Evolutionary conservation across 2,888 invertebrate species (phyloP).

Genomic region (Mactromeris polynyma): DNA sequence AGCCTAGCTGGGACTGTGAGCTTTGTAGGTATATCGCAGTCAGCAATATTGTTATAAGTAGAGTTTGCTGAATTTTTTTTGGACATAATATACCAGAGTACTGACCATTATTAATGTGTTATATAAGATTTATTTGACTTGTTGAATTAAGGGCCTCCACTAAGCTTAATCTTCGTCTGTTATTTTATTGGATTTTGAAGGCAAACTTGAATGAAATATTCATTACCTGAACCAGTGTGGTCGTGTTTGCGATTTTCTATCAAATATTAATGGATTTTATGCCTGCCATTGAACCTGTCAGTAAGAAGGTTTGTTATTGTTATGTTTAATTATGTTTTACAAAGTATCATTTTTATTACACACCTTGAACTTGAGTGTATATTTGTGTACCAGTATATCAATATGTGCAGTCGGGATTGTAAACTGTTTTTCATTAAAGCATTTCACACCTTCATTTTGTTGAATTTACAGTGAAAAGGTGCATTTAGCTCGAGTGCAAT

Average conservation of each 20-base stretch:
- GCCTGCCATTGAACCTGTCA: neutral
- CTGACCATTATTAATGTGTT: conserved; percentile 19
- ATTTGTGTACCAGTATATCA: neutral
- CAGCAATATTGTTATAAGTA: too few species aligned
- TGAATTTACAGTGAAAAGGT: neutral
- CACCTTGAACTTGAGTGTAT: neutral
- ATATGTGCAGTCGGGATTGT: neutral
- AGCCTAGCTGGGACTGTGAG: too few species aligned
- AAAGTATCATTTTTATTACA: neutral
- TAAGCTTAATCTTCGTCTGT: conserved; percentile 1
- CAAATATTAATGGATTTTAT: neutral
- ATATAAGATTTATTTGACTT: conserved; percentile 33
- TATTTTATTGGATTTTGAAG: neutral
- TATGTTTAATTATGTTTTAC: neutral
- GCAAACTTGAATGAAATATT: neutral
- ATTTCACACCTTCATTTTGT: neutral
- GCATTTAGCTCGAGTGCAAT: neutral
- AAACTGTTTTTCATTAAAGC: neutral
- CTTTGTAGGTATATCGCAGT: too few species aligned
- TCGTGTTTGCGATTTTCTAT: neutral
- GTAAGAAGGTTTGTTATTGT: neutral
- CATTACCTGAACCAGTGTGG: neutral
- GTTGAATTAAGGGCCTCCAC: neutral
- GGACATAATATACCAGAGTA: too few species aligned
- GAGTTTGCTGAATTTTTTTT: too few species aligned